These are phyloP conservation scores for Scaptodrosophila latifasciaeformis DNA, from an alignment of 2,888 invertebrate species.

Conservation along the genomic window DNA sequence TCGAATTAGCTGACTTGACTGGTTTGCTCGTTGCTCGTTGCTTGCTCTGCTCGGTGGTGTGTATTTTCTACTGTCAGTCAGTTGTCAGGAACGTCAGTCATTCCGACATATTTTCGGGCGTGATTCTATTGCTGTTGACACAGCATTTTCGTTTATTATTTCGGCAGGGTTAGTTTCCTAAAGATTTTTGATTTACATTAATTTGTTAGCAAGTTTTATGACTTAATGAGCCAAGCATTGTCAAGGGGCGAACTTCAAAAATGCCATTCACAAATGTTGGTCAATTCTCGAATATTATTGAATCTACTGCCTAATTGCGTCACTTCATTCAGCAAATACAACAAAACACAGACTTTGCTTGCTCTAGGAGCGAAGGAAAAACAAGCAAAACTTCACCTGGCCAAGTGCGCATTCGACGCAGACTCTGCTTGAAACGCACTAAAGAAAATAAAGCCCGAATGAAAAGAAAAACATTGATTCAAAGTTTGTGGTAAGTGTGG, in stretches of 20 bases:
- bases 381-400: constrained; percentile 41
- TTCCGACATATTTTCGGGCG: not conserved
- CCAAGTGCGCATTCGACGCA: constrained; percentile 56
- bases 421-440: constrained; percentile 52
- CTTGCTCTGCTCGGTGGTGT: too few relatives aligned
- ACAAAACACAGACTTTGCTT: too few relatives aligned
- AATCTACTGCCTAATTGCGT: too few relatives aligned
- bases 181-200: constrained; percentile 30
- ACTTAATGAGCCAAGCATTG: constrained; percentile 19
- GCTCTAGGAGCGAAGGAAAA: not conserved
- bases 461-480: constrained; percentile 2
- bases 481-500: not conserved
- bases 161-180: constrained; percentile 34
- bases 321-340: too few relatives aligned
- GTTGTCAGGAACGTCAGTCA: not conserved
- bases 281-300: too few relatives aligned
- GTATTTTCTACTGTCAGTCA: not conserved
- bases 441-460: constrained; percentile 10
- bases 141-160: too few relatives aligned
- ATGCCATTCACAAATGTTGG: too few relatives aligned
- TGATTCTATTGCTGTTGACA: too few relatives aligned
- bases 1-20: too few relatives aligned
- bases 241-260: not conserved
- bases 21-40: too few relatives aligned
- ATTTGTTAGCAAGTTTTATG: constrained; percentile 29